Evolutionary conservation across 1,140 invertebrate genomes (phyloP).

Genomic region (Drosophila littoralis): DNA sequence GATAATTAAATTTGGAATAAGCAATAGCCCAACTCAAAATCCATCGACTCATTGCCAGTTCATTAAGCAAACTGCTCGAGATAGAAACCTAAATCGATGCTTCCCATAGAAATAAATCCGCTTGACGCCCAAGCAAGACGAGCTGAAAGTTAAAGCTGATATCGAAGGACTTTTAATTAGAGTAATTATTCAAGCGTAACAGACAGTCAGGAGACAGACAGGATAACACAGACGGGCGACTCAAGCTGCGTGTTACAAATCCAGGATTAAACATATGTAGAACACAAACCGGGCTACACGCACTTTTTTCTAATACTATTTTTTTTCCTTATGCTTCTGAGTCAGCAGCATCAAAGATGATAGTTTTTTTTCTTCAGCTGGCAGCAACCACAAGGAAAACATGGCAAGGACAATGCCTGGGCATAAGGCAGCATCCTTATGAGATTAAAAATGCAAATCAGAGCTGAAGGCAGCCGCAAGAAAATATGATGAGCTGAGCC

Average conservation of each 20-base stretch:
- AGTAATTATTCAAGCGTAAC: slow-evolving; percentile 79
- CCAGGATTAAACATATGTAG: slow-evolving; percentile 81
- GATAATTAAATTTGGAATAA: slow-evolving; percentile 23
- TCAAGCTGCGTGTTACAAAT: slow-evolving; percentile 71
- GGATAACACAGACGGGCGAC: slow-evolving; percentile 47
- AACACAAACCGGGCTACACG: slow-evolving; percentile 50
- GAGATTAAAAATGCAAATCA: slow-evolving; percentile 85
- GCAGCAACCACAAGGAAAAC: slow-evolving; percentile 56
- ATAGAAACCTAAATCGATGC: slow-evolving; percentile 24
- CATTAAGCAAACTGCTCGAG: slow-evolving; percentile 11
- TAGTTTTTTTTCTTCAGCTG: slow-evolving; percentile 52
- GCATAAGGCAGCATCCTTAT: slow-evolving; percentile 79
- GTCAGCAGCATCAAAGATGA: slow-evolving; percentile 9
- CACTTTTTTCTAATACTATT: slow-evolving; percentile 48
- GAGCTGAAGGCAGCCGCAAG: slow-evolving; percentile 62
- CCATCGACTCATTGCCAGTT: slow-evolving; percentile 16
- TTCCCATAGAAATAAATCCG: slow-evolving; percentile 35
- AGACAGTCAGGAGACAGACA: slow-evolving; percentile 40
- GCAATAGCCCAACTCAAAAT: slow-evolving; percentile 1
- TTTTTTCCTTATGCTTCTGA: slow-evolving; percentile 42
- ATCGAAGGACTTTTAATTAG: slow-evolving; percentile 73
- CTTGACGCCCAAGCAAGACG: slow-evolving; percentile 63
- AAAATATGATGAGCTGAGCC: slow-evolving; percentile 68
- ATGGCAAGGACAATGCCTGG: slow-evolving; percentile 68
- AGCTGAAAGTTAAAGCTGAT: slow-evolving; percentile 66